phyloP scores from a whole-genome alignment of 2,888 invertebrate species.

The Amphipoea lucens region DNA sequence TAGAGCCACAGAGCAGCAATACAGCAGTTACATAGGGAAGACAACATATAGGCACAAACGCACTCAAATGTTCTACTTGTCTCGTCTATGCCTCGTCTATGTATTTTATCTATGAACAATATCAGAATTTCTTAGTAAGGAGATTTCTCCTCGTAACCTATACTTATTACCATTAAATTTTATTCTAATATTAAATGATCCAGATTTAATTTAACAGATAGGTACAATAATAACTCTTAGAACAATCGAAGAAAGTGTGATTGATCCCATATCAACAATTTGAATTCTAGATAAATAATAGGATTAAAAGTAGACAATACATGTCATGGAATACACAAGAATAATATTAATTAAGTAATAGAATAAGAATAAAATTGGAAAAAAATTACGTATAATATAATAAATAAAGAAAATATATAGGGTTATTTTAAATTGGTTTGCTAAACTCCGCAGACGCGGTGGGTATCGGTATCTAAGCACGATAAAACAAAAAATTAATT shows the following conservation, averaged over 20 bases:
- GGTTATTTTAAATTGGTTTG: not conserved
- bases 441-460: not conserved
- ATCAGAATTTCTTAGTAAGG: constrained; percentile 21
- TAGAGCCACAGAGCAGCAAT: constrained; percentile 25
- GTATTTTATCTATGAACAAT: constrained; percentile 13
- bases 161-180: constrained; percentile 14
- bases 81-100: constrained; percentile 16
- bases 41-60: constrained; percentile 46
- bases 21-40: constrained; percentile 37
- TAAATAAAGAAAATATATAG: constrained; percentile 27
- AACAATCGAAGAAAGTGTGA: constrained; percentile 60
- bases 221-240: constrained; percentile 45
- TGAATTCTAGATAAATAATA: constrained; percentile 55
- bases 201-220: constrained; percentile 43
- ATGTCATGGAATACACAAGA: constrained; percentile 60
- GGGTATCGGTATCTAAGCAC: no score
- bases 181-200: constrained; percentile 28
- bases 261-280: constrained; percentile 73
- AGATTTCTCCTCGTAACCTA: constrained; percentile 29
- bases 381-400: constrained; percentile 33
- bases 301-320: constrained; percentile 35
- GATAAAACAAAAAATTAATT: no score
- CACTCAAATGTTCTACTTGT: constrained; percentile 33
- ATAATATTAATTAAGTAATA: constrained; percentile 33
- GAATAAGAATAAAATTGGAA: constrained; percentile 39